phyloP scores from a whole-genome alignment of 2,888 invertebrate species.

The Amiota communis region DNA sequence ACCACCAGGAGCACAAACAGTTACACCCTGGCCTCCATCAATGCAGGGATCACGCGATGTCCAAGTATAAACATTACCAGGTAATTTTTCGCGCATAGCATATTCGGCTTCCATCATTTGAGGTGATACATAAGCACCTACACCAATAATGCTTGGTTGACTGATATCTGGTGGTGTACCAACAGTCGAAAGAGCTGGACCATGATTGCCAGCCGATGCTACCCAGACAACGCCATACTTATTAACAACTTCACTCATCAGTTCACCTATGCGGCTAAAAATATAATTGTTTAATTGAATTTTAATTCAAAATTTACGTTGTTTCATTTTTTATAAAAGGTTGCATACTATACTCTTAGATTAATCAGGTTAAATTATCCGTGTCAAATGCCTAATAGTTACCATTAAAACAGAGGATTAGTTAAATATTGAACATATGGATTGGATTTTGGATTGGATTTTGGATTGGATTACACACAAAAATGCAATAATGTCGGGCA shows the following conservation, averaged over 20 bases:
- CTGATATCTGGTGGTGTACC: conserved; percentile 91
- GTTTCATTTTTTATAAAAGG: too few relatives aligned
- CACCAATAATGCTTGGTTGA: conserved; percentile 88
- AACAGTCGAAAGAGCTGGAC: conserved; percentile 84
- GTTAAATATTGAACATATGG: too few relatives aligned
- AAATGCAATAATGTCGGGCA: too few relatives aligned
- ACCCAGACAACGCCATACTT: conserved; percentile 95
- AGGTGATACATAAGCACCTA: conserved; percentile 97
- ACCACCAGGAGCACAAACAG: conserved; percentile 94
- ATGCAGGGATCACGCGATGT: conserved; percentile 89
- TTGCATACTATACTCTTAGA: too few relatives aligned
- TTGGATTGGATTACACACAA: too few relatives aligned
- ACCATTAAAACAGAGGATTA: too few relatives aligned
- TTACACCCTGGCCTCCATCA: conserved; percentile 91
- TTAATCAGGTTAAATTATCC: too few relatives aligned
- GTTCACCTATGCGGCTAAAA: conserved; percentile 85
- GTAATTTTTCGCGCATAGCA: conserved; percentile 87
- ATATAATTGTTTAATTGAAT: too few relatives aligned
- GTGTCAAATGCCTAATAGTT: too few relatives aligned
- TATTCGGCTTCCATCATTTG: conserved; percentile 98
- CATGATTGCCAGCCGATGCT: conserved; percentile 93
- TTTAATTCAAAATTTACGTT: too few relatives aligned
- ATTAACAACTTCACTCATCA: conserved; percentile 90
- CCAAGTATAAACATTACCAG: conserved; percentile 93
- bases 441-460: too few relatives aligned